A percentile compares a stretch with the other conserved stretches of the same genome.
Conservation (phyloP, 2,113 vertebrate species). For the Callorhinus ursinus region DNA sequence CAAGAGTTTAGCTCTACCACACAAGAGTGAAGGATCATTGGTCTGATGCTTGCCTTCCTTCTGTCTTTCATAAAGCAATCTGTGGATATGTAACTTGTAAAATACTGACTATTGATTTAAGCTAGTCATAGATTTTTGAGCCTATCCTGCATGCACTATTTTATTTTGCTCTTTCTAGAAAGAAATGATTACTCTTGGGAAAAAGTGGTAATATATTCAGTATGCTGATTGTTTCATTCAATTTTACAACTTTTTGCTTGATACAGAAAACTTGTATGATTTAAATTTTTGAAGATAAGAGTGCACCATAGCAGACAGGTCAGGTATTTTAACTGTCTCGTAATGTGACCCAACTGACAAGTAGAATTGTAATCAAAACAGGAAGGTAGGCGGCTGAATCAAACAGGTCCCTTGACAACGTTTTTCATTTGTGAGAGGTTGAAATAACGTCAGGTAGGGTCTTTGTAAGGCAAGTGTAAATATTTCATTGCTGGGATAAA, state of each 20-base stretch:
- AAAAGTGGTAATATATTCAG: background rate
- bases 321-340: background rate
- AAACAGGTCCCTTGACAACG: background rate
- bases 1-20: background rate
- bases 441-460: background rate
- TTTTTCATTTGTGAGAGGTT: background rate
- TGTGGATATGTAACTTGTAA: background rate
- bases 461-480: background rate
- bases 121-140: background rate
- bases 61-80: slow-evolving; percentile 9
- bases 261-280: background rate
- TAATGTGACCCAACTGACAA: background rate
- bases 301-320: background rate
- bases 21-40: background rate
- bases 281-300: slow-evolving; percentile 21
- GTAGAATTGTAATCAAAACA: background rate
- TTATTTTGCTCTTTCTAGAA: slow-evolving; percentile 29
- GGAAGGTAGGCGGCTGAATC: background rate
- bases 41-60: background rate
- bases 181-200: background rate
- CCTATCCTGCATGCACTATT: background rate
- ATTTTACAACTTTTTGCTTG: background rate
- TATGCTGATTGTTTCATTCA: background rate
- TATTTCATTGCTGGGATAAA: slow-evolving; percentile 6
- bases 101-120: background rate